Base-by-base conservation (phyloP, 1,140 invertebrate genomes). In the Holotrichia oblita region DNA sequence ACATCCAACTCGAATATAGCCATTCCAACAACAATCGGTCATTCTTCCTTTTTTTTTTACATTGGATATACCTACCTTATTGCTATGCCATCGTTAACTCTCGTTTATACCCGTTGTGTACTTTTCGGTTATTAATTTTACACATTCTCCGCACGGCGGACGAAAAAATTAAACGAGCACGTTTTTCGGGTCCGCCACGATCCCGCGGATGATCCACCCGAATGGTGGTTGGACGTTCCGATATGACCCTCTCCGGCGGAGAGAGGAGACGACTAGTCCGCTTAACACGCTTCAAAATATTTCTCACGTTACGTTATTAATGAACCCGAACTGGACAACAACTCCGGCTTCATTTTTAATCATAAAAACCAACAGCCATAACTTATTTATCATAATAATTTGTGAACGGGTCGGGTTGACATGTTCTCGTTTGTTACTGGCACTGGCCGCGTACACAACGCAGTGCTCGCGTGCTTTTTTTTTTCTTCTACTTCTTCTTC, bases 351-450 rank as follows among this genome's bases (percentile, higher is more conserved):
- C 82, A 82, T 83, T 83, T 82, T 83, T 82, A 83, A 83, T 81
- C 81, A 80, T 81, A 83, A 83, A 82, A 83, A 83, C 81, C 79
- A 79, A 82, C 82, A 82, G 80, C 82, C 81, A 81, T 82, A 81
- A 81, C 81, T 83, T 81, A 83, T 83, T 81, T 81, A 82, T 83
- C 82, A 81, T 82, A 79, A 82, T 82, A 79, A 79, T 81, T 81
- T 81, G 77, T 80, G 79, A 77, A 72, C 79, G 77, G 48, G 44
- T 41, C 20, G 20, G 55, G 76, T 41, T 77, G 79, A 79, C 79
- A 77, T 40, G 74, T 72, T 76, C 76, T 77, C 73, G 80, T 78
- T 79, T 76, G 48, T 75, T 64, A 48, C 55, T 76, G 73, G 27
- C 64, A 34, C 64, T 22, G 64, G 27, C 20, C 22, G 27, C 64